Evolutionary conservation across 2,797 vertebrate genomes (phyloP), one percentile per base, ranked within the genome.

Genomic region (Epinephelus coioides): DNA sequence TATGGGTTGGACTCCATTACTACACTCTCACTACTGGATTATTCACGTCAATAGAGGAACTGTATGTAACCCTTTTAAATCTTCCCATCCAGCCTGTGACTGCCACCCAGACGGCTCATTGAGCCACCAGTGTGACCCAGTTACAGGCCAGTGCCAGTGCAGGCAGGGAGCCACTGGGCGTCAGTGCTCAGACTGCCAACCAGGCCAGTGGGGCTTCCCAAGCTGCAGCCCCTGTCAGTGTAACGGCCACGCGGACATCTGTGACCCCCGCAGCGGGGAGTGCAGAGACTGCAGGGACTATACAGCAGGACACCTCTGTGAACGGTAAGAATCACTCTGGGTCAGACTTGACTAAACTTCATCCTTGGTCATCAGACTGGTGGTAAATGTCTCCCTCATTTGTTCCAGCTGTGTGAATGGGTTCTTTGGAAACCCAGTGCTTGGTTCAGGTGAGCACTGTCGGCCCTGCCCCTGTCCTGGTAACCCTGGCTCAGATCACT

Each of bases 381-480:
- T 69, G 5, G 21, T 50, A 8, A 69, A 6, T 60, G 3, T 69
- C 17, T 80, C 46, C 11, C 2, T 61, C 0, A 0, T 70, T 47
- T 64, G 6, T 57, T 2, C 0, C 69, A 97, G 97, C 25, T 98
- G 97, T 89, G 77, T 93, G 72, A 91, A 97, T 0, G 96, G 96
- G 43, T 98, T 96, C 91, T 97, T 95, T 0, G 96, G 97, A 69
- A 95, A 98, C 90, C 96, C 97, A 0, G 89, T 96, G 46, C 91
- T 98, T 61, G 97, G 96, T 55, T 97, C 95, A 0, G 97, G 96
- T 25, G 96, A 97, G 55, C 96, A 96, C 80, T 98, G 97, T 79
- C 94, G 94, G 9, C 97, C 96, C 5, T 99, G 97, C 64, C 95
- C 96, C 13, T 98, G 97, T 68, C 97, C 97, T 0, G 95, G 97